Conservation (phyloP, 2,113 vertebrate species). For the Uria lomvia region DNA sequence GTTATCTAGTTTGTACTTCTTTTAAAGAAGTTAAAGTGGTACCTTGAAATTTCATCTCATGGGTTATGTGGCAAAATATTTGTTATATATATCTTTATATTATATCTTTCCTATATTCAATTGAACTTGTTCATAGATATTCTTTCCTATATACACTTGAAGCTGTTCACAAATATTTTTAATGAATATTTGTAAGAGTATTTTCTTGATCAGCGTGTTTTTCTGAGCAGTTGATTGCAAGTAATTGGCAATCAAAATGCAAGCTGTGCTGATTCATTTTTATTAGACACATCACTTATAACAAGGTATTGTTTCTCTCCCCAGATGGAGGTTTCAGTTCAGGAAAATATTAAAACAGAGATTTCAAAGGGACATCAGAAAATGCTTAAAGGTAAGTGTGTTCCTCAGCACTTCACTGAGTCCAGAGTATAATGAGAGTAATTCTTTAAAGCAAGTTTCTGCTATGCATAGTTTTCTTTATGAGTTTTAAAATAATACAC, state of each 20-base stretch:
- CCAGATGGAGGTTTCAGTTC: background rate
- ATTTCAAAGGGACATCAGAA: slow-evolving; percentile 14
- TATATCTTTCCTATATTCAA: background rate
- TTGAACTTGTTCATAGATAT: background rate
- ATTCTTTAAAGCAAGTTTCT: slow-evolving; percentile 3
- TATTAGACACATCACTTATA: slow-evolving; percentile 1
- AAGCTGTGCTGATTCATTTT: slow-evolving; percentile 29
- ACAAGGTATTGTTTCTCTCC: slow-evolving; percentile 24
- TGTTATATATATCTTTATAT: too few relatives aligned
- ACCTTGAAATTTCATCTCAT: background rate
- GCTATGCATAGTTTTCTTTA: background rate
- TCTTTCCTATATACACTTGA: background rate
- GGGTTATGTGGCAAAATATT: background rate
- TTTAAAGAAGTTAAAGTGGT: background rate
- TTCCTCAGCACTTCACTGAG: background rate
- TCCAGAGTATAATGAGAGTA: background rate
- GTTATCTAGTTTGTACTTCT: background rate
- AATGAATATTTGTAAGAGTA: background rate
- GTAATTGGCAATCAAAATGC: slow-evolving; percentile 47
- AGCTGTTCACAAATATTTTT: background rate
- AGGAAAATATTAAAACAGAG: background rate
- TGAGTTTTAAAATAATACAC: background rate
- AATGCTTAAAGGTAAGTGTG: background rate
- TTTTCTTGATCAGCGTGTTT: background rate
- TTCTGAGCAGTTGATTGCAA: slow-evolving; percentile 14